Evolutionary conservation across 1,140 invertebrate genomes (phyloP), one percentile per base, ranked within the genome.

Genomic region (Ylistrum balloti): DNA sequence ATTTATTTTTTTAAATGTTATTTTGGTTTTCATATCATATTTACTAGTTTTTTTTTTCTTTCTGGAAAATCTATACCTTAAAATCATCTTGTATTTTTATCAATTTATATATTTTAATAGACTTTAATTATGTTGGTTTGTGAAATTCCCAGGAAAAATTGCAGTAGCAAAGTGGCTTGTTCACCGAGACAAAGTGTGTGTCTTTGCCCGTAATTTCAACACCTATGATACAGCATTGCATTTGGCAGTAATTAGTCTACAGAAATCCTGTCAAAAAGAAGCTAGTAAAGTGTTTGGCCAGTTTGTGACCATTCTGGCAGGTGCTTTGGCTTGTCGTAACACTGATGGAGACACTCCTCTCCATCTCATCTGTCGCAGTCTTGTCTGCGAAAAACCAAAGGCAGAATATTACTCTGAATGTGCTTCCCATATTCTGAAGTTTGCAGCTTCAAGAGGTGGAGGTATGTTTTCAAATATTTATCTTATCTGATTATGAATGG

Each of bases 221-320:
- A 74, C 56, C 22, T n/a, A 74, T 28, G 56, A 74, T 11, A 74
- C 56, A 74, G 56, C 56, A 74, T 74, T 74, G 28, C 56, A 74
- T 74, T 5, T 28, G 11, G 22, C n/a, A 1, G n/a, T 74, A 22
- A 0, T 28, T 28, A 28, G 22, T 74, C 56, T 74, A 0, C 56
- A 74, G 11, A 74, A 74, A 74, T 28, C 56, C 22, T 74, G 56
- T 28, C 56, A 74, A n/a, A 74, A 28, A 11, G 56, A 74, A 17
- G 56, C 56, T 74, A 28, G n/a, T 28, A 1, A 74, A 28, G 56
- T 74, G n/a, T 74, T 74, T 28, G 5, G 5, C 22, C 5, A 74
- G 56, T n/a, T 74, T n/a, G 56, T 74, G 22, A 1, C 22, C 0
- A 28, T 74, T 5, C 56, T 74, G 56, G 0, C 56, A 5, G 56